Evolutionary conservation across 2,113 vertebrate genomes (phyloP), one percentile per base, ranked within the genome.

Genomic region (Globicephala melas): DNA sequence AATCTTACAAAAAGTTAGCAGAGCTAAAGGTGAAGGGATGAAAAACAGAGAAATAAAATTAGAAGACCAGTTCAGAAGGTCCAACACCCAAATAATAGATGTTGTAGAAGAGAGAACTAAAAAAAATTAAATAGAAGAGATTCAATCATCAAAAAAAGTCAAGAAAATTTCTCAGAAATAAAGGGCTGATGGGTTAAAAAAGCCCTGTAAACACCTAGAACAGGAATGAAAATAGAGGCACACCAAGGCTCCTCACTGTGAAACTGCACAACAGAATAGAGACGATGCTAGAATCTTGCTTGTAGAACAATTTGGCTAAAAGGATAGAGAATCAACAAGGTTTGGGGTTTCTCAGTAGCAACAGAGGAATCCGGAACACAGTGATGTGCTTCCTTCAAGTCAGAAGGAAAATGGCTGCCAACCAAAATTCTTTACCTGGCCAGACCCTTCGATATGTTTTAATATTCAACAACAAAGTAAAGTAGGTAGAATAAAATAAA

Each of bases 251-350:
- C n/a, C 3, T 26, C 31, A 0, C 4, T 15, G 8, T 1, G 26
- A 50, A 53, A 18, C 8, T 28, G 41, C 9, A 31, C 70, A 7
- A 17, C 17, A 33, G 71, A 3, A 18, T 0, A 4, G 8, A 38
- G 55, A 3, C 2, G 0, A 1, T 0, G 2, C 44, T 3, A 3
- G 2, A 6, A 3, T 18, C 38, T 7, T 4, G 12, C 3, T 1
- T 31, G 20, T 0, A 31, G 23, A 2, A 4, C 18, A 31, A 8
- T 14, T 11, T 36, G 18, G 36, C 20, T 15, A 6, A 9, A 9
- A 44, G 20, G 47, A 33, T 17, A n/a, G 8, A 13, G 33, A n/a
- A 8, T 41, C 58, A 8, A 3, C 55, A 25, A 1, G 23, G 18
- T 25, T 41, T 21, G 0, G 36, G n/a, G 7, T 4, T 77, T 63